These are phyloP conservation scores for Micrastur ruficollis DNA, from an alignment of 2,797 vertebrate genomes.

Conservation along the genomic window DNA sequence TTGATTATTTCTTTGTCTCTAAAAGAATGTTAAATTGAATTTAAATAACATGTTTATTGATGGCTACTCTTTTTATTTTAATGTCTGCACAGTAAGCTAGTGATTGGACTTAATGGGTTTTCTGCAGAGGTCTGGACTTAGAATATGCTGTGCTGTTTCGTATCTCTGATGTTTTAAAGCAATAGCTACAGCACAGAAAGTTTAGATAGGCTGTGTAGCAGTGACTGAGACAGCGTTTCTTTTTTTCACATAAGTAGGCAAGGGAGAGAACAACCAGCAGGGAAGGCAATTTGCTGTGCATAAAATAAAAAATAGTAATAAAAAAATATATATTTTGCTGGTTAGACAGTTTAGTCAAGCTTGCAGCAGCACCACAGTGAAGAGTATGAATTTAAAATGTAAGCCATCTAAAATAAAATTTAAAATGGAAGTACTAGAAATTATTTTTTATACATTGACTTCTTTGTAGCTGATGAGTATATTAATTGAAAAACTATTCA, in stretches of 20 bases:
- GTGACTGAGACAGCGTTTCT: not conserved
- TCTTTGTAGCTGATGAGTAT: not conserved
- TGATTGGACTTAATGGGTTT: not conserved
- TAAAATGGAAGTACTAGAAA: not conserved
- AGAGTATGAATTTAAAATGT: not conserved
- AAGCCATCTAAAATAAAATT: not conserved
- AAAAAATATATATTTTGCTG: not conserved
- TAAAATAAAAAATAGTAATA: not conserved
- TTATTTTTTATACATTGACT: not conserved
- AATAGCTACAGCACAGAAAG: not conserved
- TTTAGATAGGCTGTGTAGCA: not conserved
- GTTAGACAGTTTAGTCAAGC: not conserved
- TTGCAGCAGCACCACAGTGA: not conserved
- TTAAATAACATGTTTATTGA: slow-evolving; percentile 50
- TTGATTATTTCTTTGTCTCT: slow-evolving; percentile 32
- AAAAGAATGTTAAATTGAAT: slow-evolving; percentile 46
- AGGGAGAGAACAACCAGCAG: not conserved
- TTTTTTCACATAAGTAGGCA: not conserved
- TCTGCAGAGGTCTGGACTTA: not conserved
- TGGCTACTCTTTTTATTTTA: not conserved
- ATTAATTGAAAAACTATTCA: not conserved
- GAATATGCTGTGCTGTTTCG: not conserved
- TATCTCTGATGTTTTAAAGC: not conserved
- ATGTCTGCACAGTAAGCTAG: not conserved
- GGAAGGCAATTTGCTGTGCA: not conserved